These are phyloP conservation scores for Prosapia bicincta DNA, from an alignment of 2,888 invertebrate species.

Conservation along the genomic window DNA sequence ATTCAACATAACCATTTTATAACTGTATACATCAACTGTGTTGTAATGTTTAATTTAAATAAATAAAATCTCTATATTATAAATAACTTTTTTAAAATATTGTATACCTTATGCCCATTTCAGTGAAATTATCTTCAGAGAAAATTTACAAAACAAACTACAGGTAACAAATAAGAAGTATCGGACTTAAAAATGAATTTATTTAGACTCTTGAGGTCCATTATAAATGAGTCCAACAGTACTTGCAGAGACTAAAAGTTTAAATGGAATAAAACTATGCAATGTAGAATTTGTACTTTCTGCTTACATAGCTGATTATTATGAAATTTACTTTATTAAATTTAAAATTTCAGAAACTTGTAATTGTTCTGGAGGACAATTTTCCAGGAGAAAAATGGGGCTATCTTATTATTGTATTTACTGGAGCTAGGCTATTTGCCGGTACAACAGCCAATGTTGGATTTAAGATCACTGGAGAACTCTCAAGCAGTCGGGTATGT, in stretches of 20 bases:
- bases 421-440: conserved; percentile 34
- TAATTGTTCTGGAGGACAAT: conserved; percentile 37
- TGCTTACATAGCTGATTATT: no score
- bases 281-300: background rate
- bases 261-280: background rate
- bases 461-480: conserved; percentile 34
- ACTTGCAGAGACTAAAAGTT: no score
- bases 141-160: no score
- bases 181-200: background rate
- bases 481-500: conserved; percentile 8
- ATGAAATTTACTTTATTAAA: background rate
- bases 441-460: conserved; percentile 39
- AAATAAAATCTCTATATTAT: no score
- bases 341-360: conserved; percentile 24
- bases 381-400: conserved; percentile 32
- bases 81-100: no score
- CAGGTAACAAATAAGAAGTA: no score
- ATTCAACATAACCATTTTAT: no score
- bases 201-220: background rate
- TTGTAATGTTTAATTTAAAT: no score
- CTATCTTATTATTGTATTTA: conserved; percentile 38
- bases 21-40: no score
- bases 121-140: no score
- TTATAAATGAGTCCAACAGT: no score
- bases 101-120: no score